Conservation (phyloP, 2,113 vertebrate species). For the Trematomus loennbergii region DNA sequence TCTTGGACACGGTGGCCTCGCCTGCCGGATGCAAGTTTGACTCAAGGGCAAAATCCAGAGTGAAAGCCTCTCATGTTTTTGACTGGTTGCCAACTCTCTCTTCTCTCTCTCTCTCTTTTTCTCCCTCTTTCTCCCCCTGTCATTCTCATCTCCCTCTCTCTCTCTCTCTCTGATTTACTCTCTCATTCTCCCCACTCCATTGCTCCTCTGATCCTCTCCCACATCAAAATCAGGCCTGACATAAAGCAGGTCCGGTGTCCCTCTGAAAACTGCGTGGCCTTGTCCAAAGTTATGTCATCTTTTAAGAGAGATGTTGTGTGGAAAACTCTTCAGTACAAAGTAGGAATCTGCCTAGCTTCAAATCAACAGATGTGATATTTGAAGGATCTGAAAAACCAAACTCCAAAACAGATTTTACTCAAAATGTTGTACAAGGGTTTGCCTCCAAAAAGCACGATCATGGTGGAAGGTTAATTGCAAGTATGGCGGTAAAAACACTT, state of each 20-base stretch:
- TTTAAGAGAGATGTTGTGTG: constrained; percentile 8
- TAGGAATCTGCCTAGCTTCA: constrained; percentile 15
- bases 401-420: not conserved
- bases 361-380: constrained; percentile 6
- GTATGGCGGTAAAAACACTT: not conserved
- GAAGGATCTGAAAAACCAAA: constrained; percentile 6
- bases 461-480: not conserved
- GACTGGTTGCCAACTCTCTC: constrained; percentile 67
- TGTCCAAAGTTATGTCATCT: constrained; percentile 58
- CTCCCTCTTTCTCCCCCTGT: not conserved
- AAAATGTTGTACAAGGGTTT: not conserved
- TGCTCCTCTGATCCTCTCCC: constrained; percentile 61
- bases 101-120: constrained; percentile 26
- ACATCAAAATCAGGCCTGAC: constrained; percentile 55
- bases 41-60: constrained; percentile 81
- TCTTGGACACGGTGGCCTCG: constrained; percentile 79
- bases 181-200: constrained; percentile 34
- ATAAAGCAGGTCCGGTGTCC: constrained; percentile 51
- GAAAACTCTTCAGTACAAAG: not conserved
- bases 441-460: not conserved
- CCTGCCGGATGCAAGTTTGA: constrained; percentile 80
- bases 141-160: constrained; percentile 35
- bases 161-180: constrained; percentile 40
- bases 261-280: constrained; percentile 41
- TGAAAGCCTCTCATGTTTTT: constrained; percentile 82